A percentile compares a stretch with the other conserved stretches of the same genome.
phyloP scores from a whole-genome alignment of 2,113 vertebrate genomes.

The Cranoglanis bouderius region DNA sequence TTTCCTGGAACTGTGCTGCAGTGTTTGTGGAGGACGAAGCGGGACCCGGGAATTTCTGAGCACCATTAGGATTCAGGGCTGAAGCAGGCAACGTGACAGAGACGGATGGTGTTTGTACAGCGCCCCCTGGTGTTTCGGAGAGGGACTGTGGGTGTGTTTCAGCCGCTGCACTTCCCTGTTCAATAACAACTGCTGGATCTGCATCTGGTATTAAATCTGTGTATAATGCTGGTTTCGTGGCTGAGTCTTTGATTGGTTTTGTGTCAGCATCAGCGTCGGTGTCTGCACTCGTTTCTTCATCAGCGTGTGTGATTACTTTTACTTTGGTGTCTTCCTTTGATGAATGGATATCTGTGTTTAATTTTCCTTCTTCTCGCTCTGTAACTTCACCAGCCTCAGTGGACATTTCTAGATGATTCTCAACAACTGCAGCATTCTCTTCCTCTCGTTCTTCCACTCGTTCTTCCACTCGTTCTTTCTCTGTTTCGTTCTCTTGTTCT shows the following conservation, averaged over 20 bases:
- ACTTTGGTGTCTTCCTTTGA: not conserved
- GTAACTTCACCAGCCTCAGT: not conserved
- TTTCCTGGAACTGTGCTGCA: constrained; percentile 68
- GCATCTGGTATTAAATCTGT: too few species aligned
- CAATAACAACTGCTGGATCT: not conserved
- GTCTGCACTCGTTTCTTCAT: not conserved
- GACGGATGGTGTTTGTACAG: not conserved
- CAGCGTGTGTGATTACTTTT: not conserved
- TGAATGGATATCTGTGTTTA: not conserved
- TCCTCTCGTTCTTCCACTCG: not conserved
- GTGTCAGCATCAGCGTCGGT: not conserved
- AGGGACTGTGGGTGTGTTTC: constrained; percentile 26
- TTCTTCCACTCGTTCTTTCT: not conserved
- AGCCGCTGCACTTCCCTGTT: not conserved
- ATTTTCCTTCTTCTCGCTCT: not conserved
- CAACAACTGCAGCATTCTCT: not conserved
- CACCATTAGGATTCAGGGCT: not conserved
- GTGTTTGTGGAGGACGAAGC: not conserved
- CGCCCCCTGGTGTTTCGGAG: constrained; percentile 42
- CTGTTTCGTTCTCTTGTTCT: not conserved
- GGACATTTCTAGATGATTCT: constrained; percentile 6
- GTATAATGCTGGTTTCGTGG: not conserved
- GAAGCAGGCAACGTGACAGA: not conserved
- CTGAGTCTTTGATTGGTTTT: not conserved
- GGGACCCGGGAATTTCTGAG: not conserved